These are phyloP conservation scores for Adrianichthys oophorus DNA, from an alignment of 2,797 vertebrate species.

Conservation along the genomic window DNA sequence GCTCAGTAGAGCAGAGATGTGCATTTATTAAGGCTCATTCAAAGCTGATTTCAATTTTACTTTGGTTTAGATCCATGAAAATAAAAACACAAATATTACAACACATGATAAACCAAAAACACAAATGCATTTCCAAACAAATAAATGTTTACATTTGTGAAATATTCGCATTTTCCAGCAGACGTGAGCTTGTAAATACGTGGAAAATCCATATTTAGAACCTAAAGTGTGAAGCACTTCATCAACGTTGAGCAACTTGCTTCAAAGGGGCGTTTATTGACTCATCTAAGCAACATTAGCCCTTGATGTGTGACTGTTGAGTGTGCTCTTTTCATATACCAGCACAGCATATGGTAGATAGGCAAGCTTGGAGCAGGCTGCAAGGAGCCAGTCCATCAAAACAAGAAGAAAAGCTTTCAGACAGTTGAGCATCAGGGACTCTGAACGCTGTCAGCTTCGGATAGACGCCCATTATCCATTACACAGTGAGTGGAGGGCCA, in stretches of 20 bases:
- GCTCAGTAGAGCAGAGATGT: not conserved
- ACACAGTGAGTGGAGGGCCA: constrained; percentile 35
- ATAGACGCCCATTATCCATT: constrained; percentile 43
- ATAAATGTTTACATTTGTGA: no score
- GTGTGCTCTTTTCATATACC: constrained; percentile 36
- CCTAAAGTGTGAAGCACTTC: constrained; percentile 2
- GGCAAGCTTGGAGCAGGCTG: constrained; percentile 47
- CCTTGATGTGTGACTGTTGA: constrained; percentile 25
- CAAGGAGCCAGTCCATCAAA: constrained; percentile 62
- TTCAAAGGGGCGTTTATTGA: constrained; percentile 9
- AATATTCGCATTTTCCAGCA: not conserved
- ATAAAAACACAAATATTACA: no score
- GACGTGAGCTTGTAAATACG: no score
- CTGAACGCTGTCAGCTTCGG: constrained; percentile 49
- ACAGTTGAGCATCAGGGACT: constrained; percentile 54
- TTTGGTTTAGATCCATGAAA: not conserved
- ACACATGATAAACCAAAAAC: no score
- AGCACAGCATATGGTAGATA: constrained; percentile 80
- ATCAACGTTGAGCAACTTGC: constrained; percentile 12
- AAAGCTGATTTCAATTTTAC: not conserved
- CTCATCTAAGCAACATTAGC: constrained; percentile 1
- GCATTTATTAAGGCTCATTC: not conserved
- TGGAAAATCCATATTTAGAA: no score
- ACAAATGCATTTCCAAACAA: no score
- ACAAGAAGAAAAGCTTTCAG: constrained; percentile 60